phyloP scores from a whole-genome alignment of 2,888 invertebrate genomes.

The Ormyrus pomaceus region DNA sequence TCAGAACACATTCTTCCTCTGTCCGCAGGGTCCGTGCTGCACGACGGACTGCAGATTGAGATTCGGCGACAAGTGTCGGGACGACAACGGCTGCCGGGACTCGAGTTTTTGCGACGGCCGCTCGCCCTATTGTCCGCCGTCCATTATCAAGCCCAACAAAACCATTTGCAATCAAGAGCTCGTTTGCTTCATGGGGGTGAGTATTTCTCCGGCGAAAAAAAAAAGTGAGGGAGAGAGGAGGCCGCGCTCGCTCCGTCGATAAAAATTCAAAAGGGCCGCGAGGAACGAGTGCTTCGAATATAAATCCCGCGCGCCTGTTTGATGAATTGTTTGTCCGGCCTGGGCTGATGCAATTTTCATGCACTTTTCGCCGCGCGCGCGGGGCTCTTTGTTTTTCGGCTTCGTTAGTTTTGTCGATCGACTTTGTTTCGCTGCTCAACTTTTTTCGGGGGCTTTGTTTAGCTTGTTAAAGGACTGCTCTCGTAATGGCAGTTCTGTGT shows the following conservation, averaged over 20 bases:
- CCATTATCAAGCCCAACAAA: slow-evolving; percentile 93
- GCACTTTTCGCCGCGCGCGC: no score
- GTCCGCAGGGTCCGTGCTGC: slow-evolving; percentile 93
- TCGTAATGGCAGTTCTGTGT: no score
- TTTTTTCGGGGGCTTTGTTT: no score
- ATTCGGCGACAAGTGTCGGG: slow-evolving; percentile 92
- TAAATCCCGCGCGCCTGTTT: no score
- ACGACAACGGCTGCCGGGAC: slow-evolving; percentile 95
- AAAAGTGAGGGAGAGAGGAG: no score
- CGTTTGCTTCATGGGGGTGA: slow-evolving; percentile 97
- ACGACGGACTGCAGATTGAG: slow-evolving; percentile 89
- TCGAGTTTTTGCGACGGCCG: slow-evolving; percentile 94
- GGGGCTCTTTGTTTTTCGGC: no score
- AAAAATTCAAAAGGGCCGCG: neutral
- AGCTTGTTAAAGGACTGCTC: no score
- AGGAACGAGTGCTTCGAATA: neutral
- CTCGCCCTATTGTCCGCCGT: slow-evolving; percentile 93
- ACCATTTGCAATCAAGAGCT: slow-evolving; percentile 98
- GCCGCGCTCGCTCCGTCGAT: neutral
- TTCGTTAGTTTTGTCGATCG: no score
- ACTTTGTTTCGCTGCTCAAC: no score
- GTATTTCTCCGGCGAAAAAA: slow-evolving; percentile 67
- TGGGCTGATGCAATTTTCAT: no score
- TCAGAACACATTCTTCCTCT: neutral
- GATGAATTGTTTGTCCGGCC: no score